These are phyloP conservation scores for Epinephelus fuscoguttatus DNA, from an alignment of 2,113 vertebrate genomes.

Conservation along the genomic window DNA sequence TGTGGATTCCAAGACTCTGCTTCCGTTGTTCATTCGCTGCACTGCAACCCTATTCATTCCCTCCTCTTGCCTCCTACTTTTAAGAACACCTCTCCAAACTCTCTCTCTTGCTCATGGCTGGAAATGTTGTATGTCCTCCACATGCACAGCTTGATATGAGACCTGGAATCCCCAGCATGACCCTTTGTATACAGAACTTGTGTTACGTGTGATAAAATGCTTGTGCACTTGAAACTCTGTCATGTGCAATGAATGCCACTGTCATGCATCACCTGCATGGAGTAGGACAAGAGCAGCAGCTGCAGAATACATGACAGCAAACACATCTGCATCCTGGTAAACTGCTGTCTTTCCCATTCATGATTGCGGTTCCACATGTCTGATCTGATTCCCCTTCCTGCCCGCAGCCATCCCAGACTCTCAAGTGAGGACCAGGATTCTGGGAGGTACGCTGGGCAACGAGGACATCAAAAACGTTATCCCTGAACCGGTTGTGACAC, in stretches of 20 bases:
- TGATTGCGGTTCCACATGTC: conserved; percentile 64
- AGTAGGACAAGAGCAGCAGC: conserved; percentile 41
- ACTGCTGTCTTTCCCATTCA: conserved; percentile 16
- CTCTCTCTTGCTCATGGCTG: conserved; percentile 53
- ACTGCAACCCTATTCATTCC: conserved; percentile 28
- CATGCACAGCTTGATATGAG: conserved; percentile 39
- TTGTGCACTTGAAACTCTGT: conserved; percentile 22
- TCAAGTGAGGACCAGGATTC: conserved; percentile 82
- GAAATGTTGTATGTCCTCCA: conserved; percentile 37
- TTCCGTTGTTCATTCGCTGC: conserved; percentile 35
- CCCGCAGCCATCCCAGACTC: conserved; percentile 89
- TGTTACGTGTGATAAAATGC: conserved; percentile 35
- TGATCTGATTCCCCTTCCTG: conserved; percentile 52
- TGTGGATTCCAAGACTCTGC: conserved; percentile 61
- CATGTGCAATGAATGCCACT: background rate
- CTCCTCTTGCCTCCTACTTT: conserved; percentile 14
- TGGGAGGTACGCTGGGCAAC: conserved; percentile 85
- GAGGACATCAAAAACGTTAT: conserved; percentile 87
- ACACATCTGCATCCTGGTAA: conserved; percentile 26
- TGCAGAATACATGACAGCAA: conserved; percentile 58
- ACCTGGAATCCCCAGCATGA: conserved; percentile 67
- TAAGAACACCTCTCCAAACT: conserved; percentile 20
- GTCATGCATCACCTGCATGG: conserved; percentile 64
- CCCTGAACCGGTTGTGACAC: conserved; percentile 81
- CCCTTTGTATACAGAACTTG: background rate